phyloP scores from a whole-genome alignment of 2,888 invertebrate genomes.

The Trichogramma evanescens region DNA sequence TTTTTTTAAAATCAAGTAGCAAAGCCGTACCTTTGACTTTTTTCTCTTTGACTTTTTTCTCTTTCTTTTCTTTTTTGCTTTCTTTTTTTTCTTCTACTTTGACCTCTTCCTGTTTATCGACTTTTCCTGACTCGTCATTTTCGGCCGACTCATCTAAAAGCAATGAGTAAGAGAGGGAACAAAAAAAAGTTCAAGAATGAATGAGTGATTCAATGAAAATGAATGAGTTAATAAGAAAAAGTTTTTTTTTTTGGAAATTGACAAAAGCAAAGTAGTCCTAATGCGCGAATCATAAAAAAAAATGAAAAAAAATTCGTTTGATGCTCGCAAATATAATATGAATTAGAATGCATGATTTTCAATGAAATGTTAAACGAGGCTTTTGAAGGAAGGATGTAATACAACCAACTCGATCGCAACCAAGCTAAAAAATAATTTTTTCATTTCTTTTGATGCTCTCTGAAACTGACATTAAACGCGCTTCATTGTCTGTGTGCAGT shows the following conservation, averaged over 20 bases:
- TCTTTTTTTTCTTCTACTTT: slow-evolving; percentile 15
- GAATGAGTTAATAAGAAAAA: background rate
- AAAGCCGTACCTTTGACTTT: slow-evolving; percentile 20
- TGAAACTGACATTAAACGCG: slow-evolving; percentile 12
- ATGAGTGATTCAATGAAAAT: background rate
- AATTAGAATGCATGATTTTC: background rate
- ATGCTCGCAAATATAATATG: background rate
- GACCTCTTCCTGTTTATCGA: slow-evolving; percentile 23
- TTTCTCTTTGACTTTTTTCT: slow-evolving; percentile 4
- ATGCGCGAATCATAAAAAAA: no score
- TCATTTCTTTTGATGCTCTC: background rate
- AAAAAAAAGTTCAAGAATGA: slow-evolving; percentile 16
- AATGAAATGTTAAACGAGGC: background rate
- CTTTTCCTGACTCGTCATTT: slow-evolving; percentile 21
- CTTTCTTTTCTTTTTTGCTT: no score
- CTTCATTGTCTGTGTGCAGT: background rate
- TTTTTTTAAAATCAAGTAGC: background rate
- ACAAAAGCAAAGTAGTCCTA: no score
- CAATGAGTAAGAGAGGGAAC: slow-evolving; percentile 22
- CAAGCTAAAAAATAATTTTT: background rate
- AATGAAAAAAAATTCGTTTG: slow-evolving; percentile 2
- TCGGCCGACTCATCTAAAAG: slow-evolving; percentile 23
- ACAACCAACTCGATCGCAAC: background rate
- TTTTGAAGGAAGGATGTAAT: slow-evolving; percentile 4
- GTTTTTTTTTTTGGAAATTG: background rate